Conservation (phyloP, 2,113 vertebrate species). For the Pungitius pungitius region DNA sequence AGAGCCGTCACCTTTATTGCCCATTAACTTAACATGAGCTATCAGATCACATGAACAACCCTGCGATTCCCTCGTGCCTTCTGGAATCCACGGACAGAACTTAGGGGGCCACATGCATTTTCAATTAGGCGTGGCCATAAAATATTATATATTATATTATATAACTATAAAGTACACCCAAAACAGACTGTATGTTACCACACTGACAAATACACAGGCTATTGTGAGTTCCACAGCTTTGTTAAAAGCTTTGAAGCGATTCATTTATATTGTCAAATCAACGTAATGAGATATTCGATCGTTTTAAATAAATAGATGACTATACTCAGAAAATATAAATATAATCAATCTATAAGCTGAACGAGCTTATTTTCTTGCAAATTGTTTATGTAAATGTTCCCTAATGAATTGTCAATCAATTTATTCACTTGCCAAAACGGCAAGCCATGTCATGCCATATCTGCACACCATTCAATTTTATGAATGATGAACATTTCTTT, state of each 20-base stretch:
- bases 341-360: not conserved
- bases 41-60: slow-evolving; percentile 53
- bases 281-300: not conserved
- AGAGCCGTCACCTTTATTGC: slow-evolving; percentile 51
- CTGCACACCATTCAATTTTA: no score
- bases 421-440: slow-evolving; percentile 6
- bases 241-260: not conserved
- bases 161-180: not conserved
- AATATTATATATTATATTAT: not conserved
- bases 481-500: no score
- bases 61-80: slow-evolving; percentile 34
- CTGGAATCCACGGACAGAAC: slow-evolving; percentile 32
- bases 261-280: not conserved
- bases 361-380: not conserved
- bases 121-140: slow-evolving; percentile 8
- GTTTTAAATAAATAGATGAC: not conserved
- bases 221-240: not conserved
- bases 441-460: no score
- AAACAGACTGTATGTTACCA: not conserved
- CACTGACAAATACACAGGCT: not conserved
- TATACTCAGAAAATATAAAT: not conserved
- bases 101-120: slow-evolving; percentile 16
- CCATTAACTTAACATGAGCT: slow-evolving; percentile 59
- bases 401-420: not conserved
- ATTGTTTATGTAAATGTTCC: not conserved